These are phyloP conservation scores for Actinostola sp. DNA, from an alignment of 92 coral and sea anemone genomes.

Conservation along the genomic window DNA sequence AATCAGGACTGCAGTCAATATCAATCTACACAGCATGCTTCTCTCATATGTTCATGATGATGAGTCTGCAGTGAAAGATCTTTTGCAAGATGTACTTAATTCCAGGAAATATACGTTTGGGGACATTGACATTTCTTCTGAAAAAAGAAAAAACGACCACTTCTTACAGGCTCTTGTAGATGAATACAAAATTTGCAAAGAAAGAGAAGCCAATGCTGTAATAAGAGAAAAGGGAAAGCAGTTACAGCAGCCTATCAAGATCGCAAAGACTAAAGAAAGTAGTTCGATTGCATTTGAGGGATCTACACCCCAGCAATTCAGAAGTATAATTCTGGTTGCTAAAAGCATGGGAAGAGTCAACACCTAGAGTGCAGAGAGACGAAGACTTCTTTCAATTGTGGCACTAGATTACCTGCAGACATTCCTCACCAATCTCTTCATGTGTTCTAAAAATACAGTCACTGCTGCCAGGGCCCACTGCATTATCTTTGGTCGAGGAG, in stretches of 20 bases:
- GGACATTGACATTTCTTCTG: not conserved
- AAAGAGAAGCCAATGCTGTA: conserved; percentile 22
- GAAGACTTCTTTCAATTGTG: conserved; percentile 49
- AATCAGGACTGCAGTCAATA: conserved; percentile 12
- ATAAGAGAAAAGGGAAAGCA: conserved; percentile 16
- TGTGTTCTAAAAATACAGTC: conserved; percentile 35
- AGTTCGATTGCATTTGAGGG: conserved; percentile 37
- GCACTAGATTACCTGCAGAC: conserved; percentile 35
- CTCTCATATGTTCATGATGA: conserved; percentile 31
- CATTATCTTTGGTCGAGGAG: conserved; percentile 54
- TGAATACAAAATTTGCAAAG: conserved; percentile 36
- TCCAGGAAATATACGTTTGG: conserved; percentile 37
- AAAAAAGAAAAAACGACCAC: not conserved
- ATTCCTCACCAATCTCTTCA: conserved; percentile 18
- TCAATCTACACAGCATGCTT: conserved; percentile 9
- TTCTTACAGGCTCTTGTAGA: conserved; percentile 13
- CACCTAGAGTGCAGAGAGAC: conserved; percentile 32
- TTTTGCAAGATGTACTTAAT: not conserved
- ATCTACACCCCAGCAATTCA: not conserved
- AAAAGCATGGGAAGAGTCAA: conserved; percentile 8
- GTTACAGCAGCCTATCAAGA: conserved; percentile 27
- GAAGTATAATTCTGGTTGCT: conserved; percentile 24
- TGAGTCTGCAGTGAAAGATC: not conserved
- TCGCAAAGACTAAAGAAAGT: conserved; percentile 8
- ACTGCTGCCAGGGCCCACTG: conserved; percentile 51